phyloP scores from a whole-genome alignment of 2,888 invertebrate species.

The Eilema sororculum region DNA sequence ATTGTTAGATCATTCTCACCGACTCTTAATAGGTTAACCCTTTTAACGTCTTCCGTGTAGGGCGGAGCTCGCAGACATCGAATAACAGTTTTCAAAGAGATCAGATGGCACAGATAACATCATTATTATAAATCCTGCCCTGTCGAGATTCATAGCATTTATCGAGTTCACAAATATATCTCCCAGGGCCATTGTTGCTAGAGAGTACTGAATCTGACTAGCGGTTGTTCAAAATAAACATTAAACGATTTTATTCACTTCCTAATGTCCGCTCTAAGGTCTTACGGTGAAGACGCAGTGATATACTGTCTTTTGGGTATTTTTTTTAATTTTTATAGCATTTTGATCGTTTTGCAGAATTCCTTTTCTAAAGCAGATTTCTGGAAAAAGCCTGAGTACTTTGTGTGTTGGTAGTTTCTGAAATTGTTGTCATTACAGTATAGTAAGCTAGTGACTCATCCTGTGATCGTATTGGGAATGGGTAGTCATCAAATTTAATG shows the following conservation, averaged over 20 bases:
- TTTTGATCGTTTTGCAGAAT: conserved; percentile 22
- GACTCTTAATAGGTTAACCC: conserved; percentile 15
- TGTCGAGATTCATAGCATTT: conserved; percentile 29
- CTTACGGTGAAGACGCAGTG: conserved; percentile 29
- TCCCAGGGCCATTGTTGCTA: conserved; percentile 46
- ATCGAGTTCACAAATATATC: conserved; percentile 40
- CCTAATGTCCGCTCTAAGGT: conserved; percentile 52
- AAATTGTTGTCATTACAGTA: neutral
- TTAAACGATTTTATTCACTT: conserved; percentile 50
- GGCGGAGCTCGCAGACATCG: neutral
- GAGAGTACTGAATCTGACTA: conserved; percentile 47
- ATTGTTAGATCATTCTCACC: neutral
- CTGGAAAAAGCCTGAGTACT: neutral
- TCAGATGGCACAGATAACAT: neutral
- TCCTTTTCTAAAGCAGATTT: neutral
- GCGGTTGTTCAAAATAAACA: conserved; percentile 48
- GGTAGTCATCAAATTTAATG: too few relatives aligned
- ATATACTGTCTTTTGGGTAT: conserved; percentile 35
- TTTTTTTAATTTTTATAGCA: conserved; percentile 25
- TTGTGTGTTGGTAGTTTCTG: neutral
- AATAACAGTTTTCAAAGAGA: neutral
- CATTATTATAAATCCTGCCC: neutral
- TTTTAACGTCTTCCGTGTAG: conserved; percentile 15
- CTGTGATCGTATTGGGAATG: too few relatives aligned
- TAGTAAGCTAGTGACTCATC: too few relatives aligned